phyloP scores from a whole-genome alignment of 2,797 vertebrate genomes.

The Sparus aurata region DNA sequence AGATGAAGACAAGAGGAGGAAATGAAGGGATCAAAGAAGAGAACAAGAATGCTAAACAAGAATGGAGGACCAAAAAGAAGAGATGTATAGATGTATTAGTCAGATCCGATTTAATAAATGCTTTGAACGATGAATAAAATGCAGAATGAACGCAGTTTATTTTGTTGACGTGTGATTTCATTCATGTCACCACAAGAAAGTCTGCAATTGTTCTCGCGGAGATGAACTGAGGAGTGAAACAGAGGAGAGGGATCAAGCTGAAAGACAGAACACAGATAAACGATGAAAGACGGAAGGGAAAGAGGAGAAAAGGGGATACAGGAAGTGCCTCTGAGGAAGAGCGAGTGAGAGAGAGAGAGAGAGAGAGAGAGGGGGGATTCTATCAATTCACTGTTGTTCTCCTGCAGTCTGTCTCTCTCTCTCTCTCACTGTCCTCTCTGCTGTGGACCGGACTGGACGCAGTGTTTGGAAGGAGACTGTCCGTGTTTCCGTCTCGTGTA shows the following conservation, averaged over 20 bases:
- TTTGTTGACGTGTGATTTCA: neutral
- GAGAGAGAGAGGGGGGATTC: neutral
- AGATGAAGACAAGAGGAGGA: neutral
- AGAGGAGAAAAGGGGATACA: neutral
- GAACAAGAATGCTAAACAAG: neutral
- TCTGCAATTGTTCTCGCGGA: neutral
- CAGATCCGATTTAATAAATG: neutral
- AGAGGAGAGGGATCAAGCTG: neutral
- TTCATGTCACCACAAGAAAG: neutral
- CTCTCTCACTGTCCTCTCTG: neutral
- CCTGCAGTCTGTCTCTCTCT: neutral
- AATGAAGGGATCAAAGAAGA: neutral
- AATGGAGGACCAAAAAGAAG: neutral
- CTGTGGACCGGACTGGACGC: slow-evolving; percentile 3
- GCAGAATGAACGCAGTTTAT: neutral
- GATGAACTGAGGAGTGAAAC: neutral
- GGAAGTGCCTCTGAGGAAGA: slow-evolving; percentile 3
- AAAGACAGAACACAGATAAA: neutral
- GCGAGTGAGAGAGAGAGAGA: slow-evolving; percentile 9
- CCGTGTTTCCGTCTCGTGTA: neutral
- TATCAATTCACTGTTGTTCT: neutral
- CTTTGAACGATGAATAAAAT: neutral
- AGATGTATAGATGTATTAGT: neutral
- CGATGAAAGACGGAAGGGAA: neutral
- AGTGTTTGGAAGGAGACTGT: neutral